These are phyloP conservation scores for Apamea anceps DNA, from an alignment of 2,888 invertebrate genomes.

Conservation along the genomic window DNA sequence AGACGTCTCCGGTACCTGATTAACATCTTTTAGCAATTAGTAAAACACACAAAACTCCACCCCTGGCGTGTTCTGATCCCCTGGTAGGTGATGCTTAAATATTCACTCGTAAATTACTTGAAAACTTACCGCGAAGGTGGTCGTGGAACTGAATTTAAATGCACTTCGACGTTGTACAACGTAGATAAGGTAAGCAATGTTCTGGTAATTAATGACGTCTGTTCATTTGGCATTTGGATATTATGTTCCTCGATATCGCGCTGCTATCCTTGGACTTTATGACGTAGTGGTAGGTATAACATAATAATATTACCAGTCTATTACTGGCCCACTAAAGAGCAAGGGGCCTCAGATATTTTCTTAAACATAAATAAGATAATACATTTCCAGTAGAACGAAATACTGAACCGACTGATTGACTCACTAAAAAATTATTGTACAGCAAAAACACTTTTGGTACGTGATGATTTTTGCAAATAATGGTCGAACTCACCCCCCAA, in stretches of 20 bases:
- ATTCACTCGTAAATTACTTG: constrained; percentile 89
- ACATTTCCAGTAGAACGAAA: neutral
- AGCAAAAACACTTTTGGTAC: neutral
- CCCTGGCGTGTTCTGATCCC: constrained; percentile 89
- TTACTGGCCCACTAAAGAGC: neutral
- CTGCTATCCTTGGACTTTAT: neutral
- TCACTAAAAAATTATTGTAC: no score
- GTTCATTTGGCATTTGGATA: constrained; percentile 15
- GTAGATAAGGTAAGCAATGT: constrained; percentile 81
- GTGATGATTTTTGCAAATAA: neutral
- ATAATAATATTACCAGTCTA: neutral
- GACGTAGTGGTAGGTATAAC: neutral
- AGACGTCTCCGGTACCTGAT: constrained; percentile 86
- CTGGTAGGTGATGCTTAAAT: constrained; percentile 90
- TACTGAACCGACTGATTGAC: neutral
- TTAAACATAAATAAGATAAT: neutral
- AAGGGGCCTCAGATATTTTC: neutral
- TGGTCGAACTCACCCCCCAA: neutral
- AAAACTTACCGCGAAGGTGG: constrained; percentile 89
- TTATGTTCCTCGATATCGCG: no score
- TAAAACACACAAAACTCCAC: constrained; percentile 92
- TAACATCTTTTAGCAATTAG: constrained; percentile 92
- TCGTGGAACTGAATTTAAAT: constrained; percentile 83
- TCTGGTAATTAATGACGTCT: constrained; percentile 68
- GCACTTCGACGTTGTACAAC: constrained; percentile 79